Base-by-base conservation (phyloP, 2,888 invertebrate species). In the Rhingia campestris region DNA sequence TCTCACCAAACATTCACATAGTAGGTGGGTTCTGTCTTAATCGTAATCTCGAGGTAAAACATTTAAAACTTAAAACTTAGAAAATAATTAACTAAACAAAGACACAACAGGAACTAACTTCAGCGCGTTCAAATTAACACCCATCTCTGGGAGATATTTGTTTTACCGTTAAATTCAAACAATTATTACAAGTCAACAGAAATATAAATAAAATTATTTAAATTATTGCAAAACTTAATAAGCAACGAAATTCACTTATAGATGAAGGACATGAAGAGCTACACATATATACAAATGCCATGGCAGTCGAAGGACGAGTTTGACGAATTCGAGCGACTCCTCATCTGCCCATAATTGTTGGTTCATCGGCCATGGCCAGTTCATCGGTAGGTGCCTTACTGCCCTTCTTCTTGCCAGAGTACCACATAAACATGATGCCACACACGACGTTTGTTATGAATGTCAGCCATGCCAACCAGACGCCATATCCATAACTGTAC, bases 371-470 rank as follows among this genome's bases (percentile, higher is more conserved):
- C 94, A 95, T 95, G 0, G 95, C 96, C 47, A 96, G 92, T 89
- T 96, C 96, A 86, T 96, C 96, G n/a, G 94, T 95, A 4, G 95
- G 95, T 0, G 96, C 96, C 88, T 96, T 95, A 86, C 95, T 94
- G 0, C 96, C 95, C 92, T 97, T 97, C 91, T 95, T 94, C 90
- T 97, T 97, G 75, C 95, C 94, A 0, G 97, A 97, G 89, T 95
- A 96, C 91, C 96, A 93, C 87, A 97, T 93, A 90, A 97, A 97
- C 64, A 95, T 93, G 7, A 94, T 92, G 0, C 95, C 95, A 9
- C 95, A 93, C 47, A 94, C 89, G 7, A 95, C 89, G 89, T 95
- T 96, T 61, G 94, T 92, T 32, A 93, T 92, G 75, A 96, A 96
- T 1, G 95, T 95, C 84, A 96, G 93, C 96, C 96, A 97, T 37